Percentiles rank a stretch among this genome's conserved stretches.
Conservation (phyloP, 2,888 invertebrate species). For the Eumerus sabulonum region DNA sequence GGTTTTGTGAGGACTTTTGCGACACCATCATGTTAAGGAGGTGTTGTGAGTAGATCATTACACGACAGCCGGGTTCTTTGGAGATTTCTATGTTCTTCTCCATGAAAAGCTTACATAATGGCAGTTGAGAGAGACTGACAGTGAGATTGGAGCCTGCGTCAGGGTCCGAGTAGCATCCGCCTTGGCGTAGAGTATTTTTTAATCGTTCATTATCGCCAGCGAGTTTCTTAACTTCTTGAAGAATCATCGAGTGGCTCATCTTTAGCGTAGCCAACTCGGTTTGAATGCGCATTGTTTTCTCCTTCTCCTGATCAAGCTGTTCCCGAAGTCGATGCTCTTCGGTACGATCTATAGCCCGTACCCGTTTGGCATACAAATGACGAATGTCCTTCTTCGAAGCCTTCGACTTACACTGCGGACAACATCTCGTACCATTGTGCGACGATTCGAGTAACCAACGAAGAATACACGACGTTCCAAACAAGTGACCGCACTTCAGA, state of each 20-base stretch:
- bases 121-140: slow-evolving; percentile 22
- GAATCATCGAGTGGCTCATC: slow-evolving; percentile 71
- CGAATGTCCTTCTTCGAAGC: slow-evolving; percentile 86
- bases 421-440: slow-evolving; percentile 80
- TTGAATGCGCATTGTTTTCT: slow-evolving; percentile 82
- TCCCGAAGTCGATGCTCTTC: slow-evolving; percentile 85
- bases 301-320: slow-evolving; percentile 81
- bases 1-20: slow-evolving; percentile 84
- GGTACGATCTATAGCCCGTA: slow-evolving; percentile 88
- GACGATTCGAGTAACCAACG: slow-evolving; percentile 78
- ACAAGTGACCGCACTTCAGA: slow-evolving; percentile 94
- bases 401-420: slow-evolving; percentile 93
- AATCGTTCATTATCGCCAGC: slow-evolving; percentile 74
- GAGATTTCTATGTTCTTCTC: slow-evolving; percentile 85
- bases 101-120: slow-evolving; percentile 78
- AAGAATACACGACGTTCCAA: slow-evolving; percentile 87
- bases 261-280: slow-evolving; percentile 82
- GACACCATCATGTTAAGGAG: slow-evolving; percentile 86
- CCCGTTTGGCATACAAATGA: slow-evolving; percentile 87
- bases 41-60: slow-evolving; percentile 85
- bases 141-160: neutral
- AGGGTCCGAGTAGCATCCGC: neutral
- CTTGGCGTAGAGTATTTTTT: slow-evolving; percentile 70
- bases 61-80: slow-evolving; percentile 87
- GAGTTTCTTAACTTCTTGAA: slow-evolving; percentile 70